A percentile compares a stretch with the other conserved stretches of the same genome.
Conservation (phyloP, 1,140 invertebrate genomes). For the Tetragnatha versicolor region DNA sequence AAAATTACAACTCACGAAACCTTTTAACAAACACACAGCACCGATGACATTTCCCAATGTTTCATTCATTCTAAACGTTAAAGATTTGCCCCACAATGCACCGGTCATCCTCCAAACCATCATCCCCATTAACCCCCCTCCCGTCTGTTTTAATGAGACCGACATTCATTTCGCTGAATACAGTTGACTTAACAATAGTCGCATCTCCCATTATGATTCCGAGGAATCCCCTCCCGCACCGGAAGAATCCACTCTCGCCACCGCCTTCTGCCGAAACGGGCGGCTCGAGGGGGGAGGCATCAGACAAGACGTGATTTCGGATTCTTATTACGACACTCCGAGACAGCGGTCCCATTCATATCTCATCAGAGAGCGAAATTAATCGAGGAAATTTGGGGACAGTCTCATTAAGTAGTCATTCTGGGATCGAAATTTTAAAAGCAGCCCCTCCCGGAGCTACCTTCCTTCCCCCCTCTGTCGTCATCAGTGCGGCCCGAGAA, state of each 20-base stretch:
- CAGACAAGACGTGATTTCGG: constrained; percentile 1
- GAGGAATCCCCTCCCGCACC: not conserved
- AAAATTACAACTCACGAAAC: too few relatives aligned
- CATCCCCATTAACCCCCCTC: not conserved
- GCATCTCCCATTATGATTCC: constrained; percentile 10
- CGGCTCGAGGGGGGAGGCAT: not conserved
- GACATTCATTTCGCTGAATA: not conserved
- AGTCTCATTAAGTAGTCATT: constrained; percentile 24
- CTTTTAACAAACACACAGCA: too few relatives aligned
- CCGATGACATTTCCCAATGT: too few relatives aligned
- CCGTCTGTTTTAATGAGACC: constrained; percentile 1
- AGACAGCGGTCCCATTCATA: constrained; percentile 9
- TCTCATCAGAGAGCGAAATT: constrained; percentile 21
- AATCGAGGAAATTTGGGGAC: constrained; percentile 18
- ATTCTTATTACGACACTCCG: constrained; percentile 26
- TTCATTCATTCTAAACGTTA: too few relatives aligned
- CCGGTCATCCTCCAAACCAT: not conserved
- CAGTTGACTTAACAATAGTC: not conserved
- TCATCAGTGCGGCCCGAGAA: not conserved
- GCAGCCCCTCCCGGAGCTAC: not conserved
- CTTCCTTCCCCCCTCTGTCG: not conserved
- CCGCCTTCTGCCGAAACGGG: not conserved
- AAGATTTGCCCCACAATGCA: too few relatives aligned
- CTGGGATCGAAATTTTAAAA: constrained; percentile 27
- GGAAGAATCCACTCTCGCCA: not conserved